Evolutionary conservation across 1,140 invertebrate genomes (phyloP).

Genomic region (Cotesia chilonis): DNA sequence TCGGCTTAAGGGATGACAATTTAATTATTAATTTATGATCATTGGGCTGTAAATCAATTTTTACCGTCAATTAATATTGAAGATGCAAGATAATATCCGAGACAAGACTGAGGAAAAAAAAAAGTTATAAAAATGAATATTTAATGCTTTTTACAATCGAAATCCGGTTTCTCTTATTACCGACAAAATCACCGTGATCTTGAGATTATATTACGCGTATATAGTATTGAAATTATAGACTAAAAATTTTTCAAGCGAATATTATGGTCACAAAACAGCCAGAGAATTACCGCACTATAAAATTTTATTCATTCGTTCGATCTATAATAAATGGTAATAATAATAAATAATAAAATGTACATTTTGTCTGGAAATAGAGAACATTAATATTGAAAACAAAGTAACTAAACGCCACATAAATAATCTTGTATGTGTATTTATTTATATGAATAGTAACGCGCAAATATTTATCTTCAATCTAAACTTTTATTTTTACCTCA

Average conservation of each 20-base stretch:
- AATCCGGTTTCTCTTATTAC: slow-evolving; percentile 17
- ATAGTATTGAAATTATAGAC: neutral
- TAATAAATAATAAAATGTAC: neutral
- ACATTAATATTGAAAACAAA: too few species aligned
- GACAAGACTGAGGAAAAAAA: too few species aligned
- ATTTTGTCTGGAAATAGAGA: too few species aligned
- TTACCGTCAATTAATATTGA: slow-evolving; percentile 2
- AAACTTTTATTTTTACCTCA: neutral
- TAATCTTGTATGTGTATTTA: too few species aligned
- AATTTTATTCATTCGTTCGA: neutral
- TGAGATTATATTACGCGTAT: slow-evolving; percentile 28
- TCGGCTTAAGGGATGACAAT: too few species aligned
- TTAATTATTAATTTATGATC: neutral
- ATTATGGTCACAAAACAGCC: neutral
- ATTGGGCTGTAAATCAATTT: neutral
- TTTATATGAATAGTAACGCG: too few species aligned
- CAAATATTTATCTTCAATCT: too few species aligned
- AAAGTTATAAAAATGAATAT: too few species aligned
- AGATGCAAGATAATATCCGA: neutral
- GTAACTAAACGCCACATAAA: too few species aligned
- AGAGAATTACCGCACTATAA: neutral
- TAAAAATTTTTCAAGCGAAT: neutral
- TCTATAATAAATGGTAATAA: neutral
- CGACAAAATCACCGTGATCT: slow-evolving; percentile 8
- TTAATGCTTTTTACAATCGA: neutral